phyloP scores from a whole-genome alignment of 2,113 vertebrate species.

The Rhinoderma darwinii region DNA sequence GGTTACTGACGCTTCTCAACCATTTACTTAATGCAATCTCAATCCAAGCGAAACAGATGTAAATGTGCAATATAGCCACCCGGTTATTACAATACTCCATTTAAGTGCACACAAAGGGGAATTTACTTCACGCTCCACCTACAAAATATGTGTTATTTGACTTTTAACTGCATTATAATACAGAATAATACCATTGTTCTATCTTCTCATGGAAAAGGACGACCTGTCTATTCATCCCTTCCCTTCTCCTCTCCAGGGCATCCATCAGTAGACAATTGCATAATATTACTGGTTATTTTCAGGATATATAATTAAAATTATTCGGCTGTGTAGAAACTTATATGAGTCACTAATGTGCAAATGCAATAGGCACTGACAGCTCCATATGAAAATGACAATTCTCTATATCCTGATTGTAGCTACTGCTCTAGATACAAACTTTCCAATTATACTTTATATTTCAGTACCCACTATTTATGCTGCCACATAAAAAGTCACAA shows the following conservation, averaged over 20 bases:
- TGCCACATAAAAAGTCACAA: no score
- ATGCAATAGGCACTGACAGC: background rate
- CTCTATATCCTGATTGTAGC: background rate
- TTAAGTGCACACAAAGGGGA: background rate
- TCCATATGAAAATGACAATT: background rate
- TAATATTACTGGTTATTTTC: background rate
- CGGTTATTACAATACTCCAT: background rate
- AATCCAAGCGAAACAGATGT: background rate
- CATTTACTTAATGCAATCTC: conserved; percentile 21
- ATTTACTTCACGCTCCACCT: background rate
- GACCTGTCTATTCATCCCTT: background rate
- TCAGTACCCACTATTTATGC: no score
- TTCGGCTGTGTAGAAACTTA: background rate
- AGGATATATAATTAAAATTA: background rate
- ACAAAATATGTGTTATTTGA: background rate
- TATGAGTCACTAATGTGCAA: background rate
- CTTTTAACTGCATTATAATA: background rate
- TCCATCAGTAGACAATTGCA: background rate
- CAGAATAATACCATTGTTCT: background rate
- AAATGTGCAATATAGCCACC: background rate
- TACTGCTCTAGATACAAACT: background rate
- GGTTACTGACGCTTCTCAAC: background rate
- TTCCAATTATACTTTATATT: background rate
- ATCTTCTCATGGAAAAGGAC: background rate
- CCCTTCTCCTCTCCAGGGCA: background rate